Evolutionary conservation across 2,888 invertebrate genomes (phyloP), one percentile per base, ranked within the genome.

Genomic region (Dicyrtomina minuta): DNA sequence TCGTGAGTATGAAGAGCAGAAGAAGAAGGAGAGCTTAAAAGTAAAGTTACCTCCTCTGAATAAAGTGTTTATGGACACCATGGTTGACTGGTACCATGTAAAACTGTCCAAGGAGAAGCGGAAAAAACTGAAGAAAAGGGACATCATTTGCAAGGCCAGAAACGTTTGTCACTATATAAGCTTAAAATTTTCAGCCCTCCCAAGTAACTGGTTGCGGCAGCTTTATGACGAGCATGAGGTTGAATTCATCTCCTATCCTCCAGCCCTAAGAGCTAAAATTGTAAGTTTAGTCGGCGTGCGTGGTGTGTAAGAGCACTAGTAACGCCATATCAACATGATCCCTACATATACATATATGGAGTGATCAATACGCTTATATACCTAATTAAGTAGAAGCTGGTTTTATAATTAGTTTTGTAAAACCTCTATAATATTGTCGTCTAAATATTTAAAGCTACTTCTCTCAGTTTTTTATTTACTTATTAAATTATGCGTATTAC

Each of bases 11-110:
- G 22, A 22, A 22, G 58, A 58, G 4, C 3, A 39, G 12, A 2
- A 20, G 5, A 58, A 58, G 39, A 39, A 39, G 41, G 39, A 27
- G 3, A n/a, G n/a, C 12, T 17, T 58, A 20, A 58, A 39, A 27
- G 39, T 58, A 10, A 61, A 55, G n/a, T n/a, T n/a, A n/a, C n/a
- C n/a, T n/a, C n/a, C n/a, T 20, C 20, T 56, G 22, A 44, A 56
- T 24, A 56, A 24, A 3, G 26, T 56, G n/a, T 56, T 56, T 26
- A 56, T 56, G 56, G 56, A 56, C 2, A 44, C 17, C 10, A 66
- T 66, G 56, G 24, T 24, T 17, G 39, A 43, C 2, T 66, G 55
- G 56, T 56, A 55, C 39, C 22, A 41, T 6, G 26, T 12, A 39
- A 53, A 64, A 33, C 39, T 33, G 15, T 15, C 1, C 5, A 43